Conservation (phyloP, 2,888 invertebrate genomes). For the Spatulosminthurus flaviceps region DNA sequence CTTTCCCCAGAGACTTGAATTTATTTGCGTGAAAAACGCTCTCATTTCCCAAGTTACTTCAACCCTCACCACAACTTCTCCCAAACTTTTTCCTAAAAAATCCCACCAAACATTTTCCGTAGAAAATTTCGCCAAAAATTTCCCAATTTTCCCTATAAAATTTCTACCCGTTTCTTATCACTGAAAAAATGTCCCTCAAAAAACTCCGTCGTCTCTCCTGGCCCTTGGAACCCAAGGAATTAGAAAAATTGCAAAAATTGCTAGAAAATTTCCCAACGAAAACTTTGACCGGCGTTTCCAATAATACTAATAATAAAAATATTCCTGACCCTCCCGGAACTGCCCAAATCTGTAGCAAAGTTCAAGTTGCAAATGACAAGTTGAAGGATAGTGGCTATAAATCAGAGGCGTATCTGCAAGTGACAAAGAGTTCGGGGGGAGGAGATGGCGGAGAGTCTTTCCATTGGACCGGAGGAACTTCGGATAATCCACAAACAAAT, state of each 20-base stretch:
- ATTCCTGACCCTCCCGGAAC: no score
- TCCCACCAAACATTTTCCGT: no score
- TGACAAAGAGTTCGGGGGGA: background rate
- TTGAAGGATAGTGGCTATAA: background rate
- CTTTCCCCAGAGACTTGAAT: slow-evolving; percentile 1
- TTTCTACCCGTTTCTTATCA: background rate
- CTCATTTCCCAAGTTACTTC: no score
- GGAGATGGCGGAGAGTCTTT: no score
- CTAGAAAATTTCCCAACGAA: background rate
- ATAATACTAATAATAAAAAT: background rate
- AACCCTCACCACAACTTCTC: background rate
- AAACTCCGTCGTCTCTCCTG: background rate
- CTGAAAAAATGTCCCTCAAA: background rate
- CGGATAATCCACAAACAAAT: no score
- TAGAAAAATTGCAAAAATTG: background rate
- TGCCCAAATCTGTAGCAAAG: background rate
- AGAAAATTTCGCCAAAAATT: no score
- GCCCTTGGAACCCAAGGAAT: background rate
- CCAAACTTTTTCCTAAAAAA: background rate
- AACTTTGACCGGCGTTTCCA: background rate
- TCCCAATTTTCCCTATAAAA: no score
- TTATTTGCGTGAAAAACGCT: background rate
- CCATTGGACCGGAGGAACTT: background rate
- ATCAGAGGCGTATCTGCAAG: background rate
- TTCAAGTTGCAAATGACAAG: background rate